Conservation (phyloP, 2,797 vertebrate genomes). For the Rallus crepitans region DNA sequence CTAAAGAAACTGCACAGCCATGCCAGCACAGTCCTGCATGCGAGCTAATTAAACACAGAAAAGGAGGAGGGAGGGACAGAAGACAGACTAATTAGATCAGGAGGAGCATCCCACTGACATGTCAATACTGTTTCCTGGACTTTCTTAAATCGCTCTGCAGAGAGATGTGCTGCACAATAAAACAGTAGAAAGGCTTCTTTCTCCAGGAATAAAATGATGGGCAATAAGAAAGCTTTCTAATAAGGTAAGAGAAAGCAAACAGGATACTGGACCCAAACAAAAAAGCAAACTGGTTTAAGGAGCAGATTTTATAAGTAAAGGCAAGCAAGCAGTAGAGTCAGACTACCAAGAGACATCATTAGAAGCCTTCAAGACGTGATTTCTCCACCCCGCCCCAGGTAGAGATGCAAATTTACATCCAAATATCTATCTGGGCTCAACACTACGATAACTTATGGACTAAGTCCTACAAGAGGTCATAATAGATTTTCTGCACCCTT, state of each 20-base stretch:
- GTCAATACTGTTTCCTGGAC: not conserved
- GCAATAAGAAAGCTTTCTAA: not conserved
- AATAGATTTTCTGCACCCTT: not conserved
- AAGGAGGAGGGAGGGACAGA: not conserved
- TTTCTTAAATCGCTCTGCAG: not conserved
- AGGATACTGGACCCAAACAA: not conserved
- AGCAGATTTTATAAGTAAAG: not conserved
- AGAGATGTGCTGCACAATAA: not conserved
- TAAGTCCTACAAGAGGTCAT: not conserved
- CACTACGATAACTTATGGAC: rapidly evolving
- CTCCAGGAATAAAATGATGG: not conserved
- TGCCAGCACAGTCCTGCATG: not conserved
- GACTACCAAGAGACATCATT: not conserved
- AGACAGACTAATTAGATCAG: not conserved
- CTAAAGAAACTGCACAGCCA: not conserved
- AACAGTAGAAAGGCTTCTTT: not conserved
- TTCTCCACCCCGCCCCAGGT: not conserved
- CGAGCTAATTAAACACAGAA: not conserved
- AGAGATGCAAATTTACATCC: not conserved
- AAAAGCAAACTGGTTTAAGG: not conserved
- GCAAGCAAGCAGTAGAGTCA: not conserved
- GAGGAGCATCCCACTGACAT: not conserved
- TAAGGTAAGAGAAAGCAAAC: not conserved
- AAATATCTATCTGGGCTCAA: not conserved
- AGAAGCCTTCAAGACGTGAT: not conserved